phyloP scores from a whole-genome alignment of 2,113 vertebrate species.

The Cathartes aura region DNA sequence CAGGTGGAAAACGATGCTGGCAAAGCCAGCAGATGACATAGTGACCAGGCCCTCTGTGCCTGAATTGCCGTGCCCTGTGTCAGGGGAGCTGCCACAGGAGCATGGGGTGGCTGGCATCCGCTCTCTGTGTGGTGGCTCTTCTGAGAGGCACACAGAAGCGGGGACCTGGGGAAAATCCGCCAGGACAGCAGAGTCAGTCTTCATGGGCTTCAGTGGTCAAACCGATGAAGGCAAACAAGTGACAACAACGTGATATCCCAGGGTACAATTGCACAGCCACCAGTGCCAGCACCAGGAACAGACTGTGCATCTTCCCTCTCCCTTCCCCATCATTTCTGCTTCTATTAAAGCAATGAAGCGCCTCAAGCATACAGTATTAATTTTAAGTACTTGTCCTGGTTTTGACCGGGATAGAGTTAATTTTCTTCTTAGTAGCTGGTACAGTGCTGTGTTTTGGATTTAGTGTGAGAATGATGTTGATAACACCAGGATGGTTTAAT shows the following conservation, averaged over 20 bases:
- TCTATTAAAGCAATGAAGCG: background rate
- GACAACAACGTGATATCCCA: background rate
- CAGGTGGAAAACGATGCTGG: background rate
- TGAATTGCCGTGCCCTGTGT: background rate
- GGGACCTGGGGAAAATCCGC: background rate
- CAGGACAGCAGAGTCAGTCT: background rate
- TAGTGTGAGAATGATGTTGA: too few relatives aligned
- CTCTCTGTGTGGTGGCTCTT: background rate
- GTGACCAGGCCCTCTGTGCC: background rate
- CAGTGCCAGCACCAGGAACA: background rate
- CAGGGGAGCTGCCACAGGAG: background rate
- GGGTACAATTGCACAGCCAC: background rate
- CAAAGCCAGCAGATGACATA: background rate
- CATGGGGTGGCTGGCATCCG: accelerated
- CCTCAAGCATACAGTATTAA: background rate
- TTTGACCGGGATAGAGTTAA: too few relatives aligned
- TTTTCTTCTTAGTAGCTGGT: too few relatives aligned
- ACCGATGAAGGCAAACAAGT: background rate
- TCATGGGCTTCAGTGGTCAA: background rate
- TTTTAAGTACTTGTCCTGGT: background rate
- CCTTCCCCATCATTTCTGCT: background rate
- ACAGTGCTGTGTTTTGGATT: too few relatives aligned
- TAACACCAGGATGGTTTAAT: too few relatives aligned
- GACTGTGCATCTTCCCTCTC: background rate
- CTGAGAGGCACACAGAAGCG: background rate